Percentiles rank a stretch among this genome's conserved stretches.
Evolutionary conservation across 1,140 invertebrate species (phyloP).

Genomic region (Penaeus indicus): DNA sequence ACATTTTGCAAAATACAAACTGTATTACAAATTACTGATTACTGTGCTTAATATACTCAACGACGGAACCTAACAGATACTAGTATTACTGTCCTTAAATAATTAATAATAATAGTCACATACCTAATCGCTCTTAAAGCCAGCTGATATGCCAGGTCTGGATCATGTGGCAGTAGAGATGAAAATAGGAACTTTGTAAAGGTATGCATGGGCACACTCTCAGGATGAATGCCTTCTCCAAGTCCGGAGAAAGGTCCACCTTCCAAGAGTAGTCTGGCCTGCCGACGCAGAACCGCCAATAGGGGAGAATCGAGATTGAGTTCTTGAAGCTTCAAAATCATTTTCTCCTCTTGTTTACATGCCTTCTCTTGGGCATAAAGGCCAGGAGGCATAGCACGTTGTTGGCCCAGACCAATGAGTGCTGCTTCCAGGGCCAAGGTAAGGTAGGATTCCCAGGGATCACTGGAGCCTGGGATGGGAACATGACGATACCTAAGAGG

Average conservation of each 20-base stretch:
- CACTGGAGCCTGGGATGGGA: conserved; percentile 79
- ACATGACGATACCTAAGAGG: conserved; percentile 82
- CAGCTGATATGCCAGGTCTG: conserved; percentile 82
- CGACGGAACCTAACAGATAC: too few species aligned
- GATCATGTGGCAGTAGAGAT: conserved; percentile 79
- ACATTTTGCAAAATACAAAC: neutral
- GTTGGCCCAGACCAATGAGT: conserved; percentile 80
- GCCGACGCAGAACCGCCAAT: conserved; percentile 73
- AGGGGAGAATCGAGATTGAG: conserved; percentile 82
- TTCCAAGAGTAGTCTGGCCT: conserved; percentile 77
- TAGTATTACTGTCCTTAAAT: neutral
- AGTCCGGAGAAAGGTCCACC: conserved; percentile 83
- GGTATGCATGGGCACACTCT: conserved; percentile 84
- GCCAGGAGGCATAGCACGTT: conserved; percentile 83
- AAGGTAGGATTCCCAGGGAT: conserved; percentile 82
- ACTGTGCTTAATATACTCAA: neutral
- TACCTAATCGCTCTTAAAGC: conserved; percentile 76
- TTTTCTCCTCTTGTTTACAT: conserved; percentile 82
- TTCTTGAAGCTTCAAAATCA: conserved; percentile 82
- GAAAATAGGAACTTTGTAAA: conserved; percentile 85
- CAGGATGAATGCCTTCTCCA: conserved; percentile 82
- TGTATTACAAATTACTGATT: neutral
- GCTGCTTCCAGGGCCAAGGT: conserved; percentile 81
- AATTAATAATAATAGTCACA: conserved; percentile 29
- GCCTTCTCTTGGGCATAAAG: conserved; percentile 84